Conservation (phyloP, 2,888 invertebrate genomes). For the Eilema depressum region DNA sequence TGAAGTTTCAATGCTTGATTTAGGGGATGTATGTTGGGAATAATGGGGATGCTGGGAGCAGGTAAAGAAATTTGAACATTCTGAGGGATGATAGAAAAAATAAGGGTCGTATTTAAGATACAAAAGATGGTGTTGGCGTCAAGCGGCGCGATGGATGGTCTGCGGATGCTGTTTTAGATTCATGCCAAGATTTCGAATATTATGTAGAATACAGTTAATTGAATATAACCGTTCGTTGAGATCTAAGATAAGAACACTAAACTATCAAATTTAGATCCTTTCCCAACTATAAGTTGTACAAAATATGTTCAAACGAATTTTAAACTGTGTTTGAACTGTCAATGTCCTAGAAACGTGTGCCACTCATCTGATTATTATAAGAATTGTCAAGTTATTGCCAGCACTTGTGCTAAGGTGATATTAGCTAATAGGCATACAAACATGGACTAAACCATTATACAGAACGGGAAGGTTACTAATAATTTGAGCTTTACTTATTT, state of each 20-base stretch:
- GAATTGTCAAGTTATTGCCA: too few relatives aligned
- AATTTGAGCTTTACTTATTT: too few relatives aligned
- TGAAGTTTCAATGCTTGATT: slow-evolving; percentile 37
- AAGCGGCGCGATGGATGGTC: slow-evolving; percentile 83
- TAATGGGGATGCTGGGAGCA: slow-evolving; percentile 64
- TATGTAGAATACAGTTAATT: slow-evolving; percentile 77
- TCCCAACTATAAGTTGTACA: slow-evolving; percentile 25
- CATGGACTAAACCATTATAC: too few relatives aligned
- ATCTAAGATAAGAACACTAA: slow-evolving; percentile 59
- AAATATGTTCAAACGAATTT: slow-evolving; percentile 12
- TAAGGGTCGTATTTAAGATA: slow-evolving; percentile 82
- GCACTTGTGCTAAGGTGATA: too few relatives aligned
- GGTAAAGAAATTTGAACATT: slow-evolving; percentile 86
- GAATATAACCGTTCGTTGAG: slow-evolving; percentile 76
- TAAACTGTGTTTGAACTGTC: background rate
- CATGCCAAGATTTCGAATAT: slow-evolving; percentile 77
- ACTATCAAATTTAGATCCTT: slow-evolving; percentile 35
- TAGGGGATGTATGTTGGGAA: slow-evolving; percentile 41
- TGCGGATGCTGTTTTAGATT: slow-evolving; percentile 83
- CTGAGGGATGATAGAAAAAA: slow-evolving; percentile 83
- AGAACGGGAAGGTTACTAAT: too few relatives aligned
- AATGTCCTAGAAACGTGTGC: background rate
- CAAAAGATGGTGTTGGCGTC: slow-evolving; percentile 84
- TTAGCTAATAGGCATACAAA: too few relatives aligned
- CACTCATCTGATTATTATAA: background rate